These are phyloP conservation scores for Leiothrix lutea DNA, from an alignment of 2,113 vertebrate genomes.

Conservation along the genomic window DNA sequence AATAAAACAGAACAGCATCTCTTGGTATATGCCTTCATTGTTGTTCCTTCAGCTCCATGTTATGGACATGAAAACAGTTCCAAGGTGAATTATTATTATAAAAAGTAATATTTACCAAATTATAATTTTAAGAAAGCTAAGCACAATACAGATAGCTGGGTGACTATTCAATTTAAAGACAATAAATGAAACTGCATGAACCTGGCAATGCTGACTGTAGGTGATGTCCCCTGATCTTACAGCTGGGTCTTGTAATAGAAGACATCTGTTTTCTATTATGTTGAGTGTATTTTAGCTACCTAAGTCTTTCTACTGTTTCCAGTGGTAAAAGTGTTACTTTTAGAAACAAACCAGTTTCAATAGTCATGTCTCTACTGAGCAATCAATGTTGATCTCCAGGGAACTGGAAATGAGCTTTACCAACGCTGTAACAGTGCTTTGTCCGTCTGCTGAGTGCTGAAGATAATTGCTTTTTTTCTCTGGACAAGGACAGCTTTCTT, in stretches of 20 bases:
- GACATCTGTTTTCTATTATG: slow-evolving; percentile 6
- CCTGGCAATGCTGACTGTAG: not conserved
- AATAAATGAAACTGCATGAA: not conserved
- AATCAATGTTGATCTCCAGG: not conserved
- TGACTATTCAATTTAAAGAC: not conserved
- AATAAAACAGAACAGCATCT: not conserved
- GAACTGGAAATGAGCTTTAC: not conserved
- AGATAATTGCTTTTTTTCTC: not conserved
- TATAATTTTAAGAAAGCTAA: not conserved
- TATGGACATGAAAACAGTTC: not conserved
- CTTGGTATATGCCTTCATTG: not conserved
- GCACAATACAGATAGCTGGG: not conserved
- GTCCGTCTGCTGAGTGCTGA: not conserved
- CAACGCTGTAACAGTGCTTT: not conserved
- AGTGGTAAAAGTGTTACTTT: not conserved
- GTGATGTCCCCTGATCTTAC: not conserved
- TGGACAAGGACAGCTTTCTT: slow-evolving; percentile 12
- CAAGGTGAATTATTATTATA: not conserved
- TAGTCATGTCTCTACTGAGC: not conserved
- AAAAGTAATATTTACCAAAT: not conserved
- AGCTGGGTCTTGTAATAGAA: not conserved
- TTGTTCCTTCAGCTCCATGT: not conserved
- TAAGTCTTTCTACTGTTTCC: slow-evolving; percentile 1
- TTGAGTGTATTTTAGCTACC: not conserved
- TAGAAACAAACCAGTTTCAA: not conserved